These are phyloP conservation scores for Hippasteria phrygiana DNA, from an alignment of 53 echinoderm and acorn worm genomes.

Conservation along the genomic window DNA sequence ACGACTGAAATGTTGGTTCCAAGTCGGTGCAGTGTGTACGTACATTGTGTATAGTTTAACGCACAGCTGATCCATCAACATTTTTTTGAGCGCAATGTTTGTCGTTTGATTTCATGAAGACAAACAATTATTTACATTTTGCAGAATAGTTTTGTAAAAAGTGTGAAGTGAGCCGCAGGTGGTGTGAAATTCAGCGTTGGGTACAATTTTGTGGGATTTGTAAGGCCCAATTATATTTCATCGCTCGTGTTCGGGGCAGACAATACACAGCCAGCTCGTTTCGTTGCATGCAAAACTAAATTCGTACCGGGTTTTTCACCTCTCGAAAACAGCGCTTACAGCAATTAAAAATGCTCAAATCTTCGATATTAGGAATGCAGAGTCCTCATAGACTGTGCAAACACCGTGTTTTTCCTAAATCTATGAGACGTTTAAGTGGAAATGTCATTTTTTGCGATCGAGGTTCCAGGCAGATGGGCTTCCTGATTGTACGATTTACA, in stretches of 20 bases:
- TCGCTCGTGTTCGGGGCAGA: not conserved
- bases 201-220: not conserved
- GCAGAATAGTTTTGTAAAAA: not conserved
- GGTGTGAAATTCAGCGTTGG: not conserved
- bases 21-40: not conserved
- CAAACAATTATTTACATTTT: not conserved
- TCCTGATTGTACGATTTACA: constrained; percentile 34
- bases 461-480: constrained; percentile 1
- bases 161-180: not conserved
- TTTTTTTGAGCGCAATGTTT: not conserved
- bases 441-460: constrained; percentile 18
- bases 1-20: not conserved
- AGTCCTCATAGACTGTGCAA: not conserved
- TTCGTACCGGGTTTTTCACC: not conserved
- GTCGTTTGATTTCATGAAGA: not conserved
- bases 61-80: constrained; percentile 37
- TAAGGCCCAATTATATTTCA: not conserved
- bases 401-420: not conserved
- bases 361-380: not conserved
- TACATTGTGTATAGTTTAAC: not conserved
- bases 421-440: not conserved
- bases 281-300: not conserved
- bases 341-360: not conserved
- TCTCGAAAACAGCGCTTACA: not conserved
- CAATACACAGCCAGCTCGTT: not conserved